Base-by-base conservation (phyloP, 1,140 invertebrate species). In the Melanaphis sacchari region DNA sequence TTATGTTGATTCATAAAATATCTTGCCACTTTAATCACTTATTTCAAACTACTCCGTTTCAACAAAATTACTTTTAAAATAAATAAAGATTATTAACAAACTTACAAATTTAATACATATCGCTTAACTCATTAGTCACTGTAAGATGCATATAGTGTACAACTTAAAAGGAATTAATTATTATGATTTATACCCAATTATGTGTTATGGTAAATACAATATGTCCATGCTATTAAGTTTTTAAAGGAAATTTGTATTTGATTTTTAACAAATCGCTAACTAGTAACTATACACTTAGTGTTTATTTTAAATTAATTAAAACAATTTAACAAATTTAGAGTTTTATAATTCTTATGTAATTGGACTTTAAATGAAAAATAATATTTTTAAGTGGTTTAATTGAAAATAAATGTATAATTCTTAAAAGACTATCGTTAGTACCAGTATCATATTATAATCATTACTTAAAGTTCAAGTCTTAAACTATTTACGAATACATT, bases 71-170 rank as follows among this genome's bases (percentile, higher is more conserved):
- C 26, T 87, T 87, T 87, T 43, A 31, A 87, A 87, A 87, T 87
- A 87, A 31, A 31, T 87, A 87, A 87, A 46, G 40, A 38, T 43
- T 87, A 46, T 87, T 87, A 46, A 87, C 41, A 46, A 46, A 87
- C 26, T 87, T 87, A 46, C 31, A 87, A 87, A 87, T 87, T 87
- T 46, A 87, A 87, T 87, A 46, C 41, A 43, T 87, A 43, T 87
- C 18, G 41, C 22, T 43, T 38, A 31, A 43, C 84, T 87, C 26
- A 46, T 46, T 87, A 87, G 24, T 31, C 11, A 18, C 84, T n/a
- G 26, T 46, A 40, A 40, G 41, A 26, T 84, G 22, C 38, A 84
- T 40, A 41, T 9, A 41, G 22, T 26, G 4, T 15, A 41, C 24
- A 84, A 41, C 38, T 84, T 26, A 84, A 84, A 24, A 40, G 38